Evolutionary conservation across 1,140 invertebrate genomes (phyloP), one percentile per base, ranked within the genome.

Genomic region (Drosophila tropicalis): DNA sequence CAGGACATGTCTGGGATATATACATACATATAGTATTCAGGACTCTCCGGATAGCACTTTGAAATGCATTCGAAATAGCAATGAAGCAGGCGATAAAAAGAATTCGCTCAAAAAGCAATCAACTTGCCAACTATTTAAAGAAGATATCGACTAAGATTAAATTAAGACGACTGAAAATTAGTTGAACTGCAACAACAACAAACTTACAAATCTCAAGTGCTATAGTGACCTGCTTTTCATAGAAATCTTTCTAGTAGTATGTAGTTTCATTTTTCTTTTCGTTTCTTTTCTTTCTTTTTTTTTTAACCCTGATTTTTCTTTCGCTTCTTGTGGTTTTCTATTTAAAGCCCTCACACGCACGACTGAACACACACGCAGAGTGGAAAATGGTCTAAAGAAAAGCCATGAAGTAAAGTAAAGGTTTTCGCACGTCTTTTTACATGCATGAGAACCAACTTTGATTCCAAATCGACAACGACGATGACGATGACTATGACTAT

Each of bases 61-160:
- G 51, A 60, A 79, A 74, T 79, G 62, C 66, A 79, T 74, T 79
- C 47, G 41, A 66, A 71, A 64, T 36, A 56, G 9, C 29, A 58
- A 15, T 51, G 13, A 47, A 70, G 51, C 17, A n/a, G 44, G 44
- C 44, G 29, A 41, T 47, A n/a, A 15, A 9, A 17, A 25, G 29
- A 65, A 60, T 54, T 54, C 34, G 40, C 40, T 2, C 17, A 58
- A 47, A 25, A 47, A 63, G 54, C 44, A 51, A 51, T 51, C 44
- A 51, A 51, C 44, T 22, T 9, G 17, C 9, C 44, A 51, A 51
- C 44, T 67, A 15, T 67, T 67, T 67, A 9, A 36, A 36, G 34
- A 12, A 39, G 36, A 39, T 12, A 39, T 12, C 10, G 12, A n/a
- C 19, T 2, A 1, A 12, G 39, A 7, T 40, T 39, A 55, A 39